Evolutionary conservation across 2,888 invertebrate genomes (phyloP).

Genomic region (Dorcus hopei): DNA sequence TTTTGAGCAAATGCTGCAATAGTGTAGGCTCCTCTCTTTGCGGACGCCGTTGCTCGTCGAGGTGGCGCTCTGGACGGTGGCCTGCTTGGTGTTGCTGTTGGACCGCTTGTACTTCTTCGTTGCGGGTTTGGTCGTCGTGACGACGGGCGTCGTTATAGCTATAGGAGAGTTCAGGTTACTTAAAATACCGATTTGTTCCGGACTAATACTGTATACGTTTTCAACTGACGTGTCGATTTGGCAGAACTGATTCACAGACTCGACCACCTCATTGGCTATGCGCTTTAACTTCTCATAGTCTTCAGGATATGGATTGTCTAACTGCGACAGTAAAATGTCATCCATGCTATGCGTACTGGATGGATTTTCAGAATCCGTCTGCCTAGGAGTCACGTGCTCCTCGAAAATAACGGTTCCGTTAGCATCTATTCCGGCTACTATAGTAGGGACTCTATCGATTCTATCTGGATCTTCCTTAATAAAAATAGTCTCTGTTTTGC

Average conservation of each 20-base stretch:
- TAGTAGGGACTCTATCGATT: constrained; percentile 43
- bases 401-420: constrained; percentile 43
- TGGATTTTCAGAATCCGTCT: constrained; percentile 43
- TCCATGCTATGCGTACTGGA: constrained; percentile 61
- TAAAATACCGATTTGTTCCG: constrained; percentile 44
- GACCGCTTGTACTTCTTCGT: constrained; percentile 71
- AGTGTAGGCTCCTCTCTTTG: constrained; percentile 84
- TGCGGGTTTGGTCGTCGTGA: constrained; percentile 60
- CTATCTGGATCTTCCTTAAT: constrained; percentile 43
- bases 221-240: constrained; percentile 52
- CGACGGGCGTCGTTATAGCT: constrained; percentile 52
- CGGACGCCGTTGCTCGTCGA: constrained; percentile 70
- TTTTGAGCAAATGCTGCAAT: constrained; percentile 90
- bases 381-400: constrained; percentile 45
- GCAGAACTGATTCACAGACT: constrained; percentile 71
- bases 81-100: constrained; percentile 42
- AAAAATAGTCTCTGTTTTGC: constrained; percentile 48
- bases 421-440: constrained; percentile 46
- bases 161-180: constrained; percentile 45
- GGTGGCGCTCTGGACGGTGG: constrained; percentile 49
- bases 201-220: constrained; percentile 54
- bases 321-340: constrained; percentile 65
- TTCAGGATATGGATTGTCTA: constrained; percentile 69
- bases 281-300: constrained; percentile 83
- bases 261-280: constrained; percentile 78